Evolutionary conservation across 2,888 invertebrate genomes (phyloP), one percentile per base, ranked within the genome.

Genomic region (Fissipunctia ypsillon): DNA sequence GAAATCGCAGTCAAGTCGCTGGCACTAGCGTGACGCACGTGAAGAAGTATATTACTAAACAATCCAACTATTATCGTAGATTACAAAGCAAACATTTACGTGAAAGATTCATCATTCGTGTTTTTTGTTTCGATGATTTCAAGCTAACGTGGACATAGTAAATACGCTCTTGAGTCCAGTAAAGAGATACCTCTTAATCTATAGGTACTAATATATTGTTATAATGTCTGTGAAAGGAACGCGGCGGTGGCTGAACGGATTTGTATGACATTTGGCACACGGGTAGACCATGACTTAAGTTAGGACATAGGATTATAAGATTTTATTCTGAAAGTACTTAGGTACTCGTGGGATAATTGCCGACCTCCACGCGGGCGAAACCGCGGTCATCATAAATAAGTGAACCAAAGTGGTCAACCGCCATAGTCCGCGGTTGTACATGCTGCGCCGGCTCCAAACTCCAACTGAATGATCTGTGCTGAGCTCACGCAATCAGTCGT

Each of bases 21-120:
- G 38, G 25, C 57, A 64, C 68, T 43, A 19, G 75, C 80, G 69
- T 81, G 84, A 83, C 60, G 69, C 80, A 83, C 80, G 80, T 80
- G 25, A 79, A 25, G 41, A 67, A 50, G 54, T 64, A 80, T 69
- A 73, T 68, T 67, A 83, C 38, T 59, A 56, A 63, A 73, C 63
- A 83, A 67, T 56, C 56, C 12, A 25, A 65, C 38, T 61, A 78
- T 80, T 65, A 82, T 56, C 45, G 60, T 56, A 19, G 60, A 68
- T 83, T 73, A 83, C 67, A 48, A 69, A n/a, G 64, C 43, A 61
- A 65, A 65, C 56, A 77, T 10, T 48, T n/a, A 72, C 50, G 60
- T 64, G 59, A 57, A 78, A 52, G 59, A 61, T 69, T 50, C 60
- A 78, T 73, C 25, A 69, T 48, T 48, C 0, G 28, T 50, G 35